These are phyloP conservation scores for Nemapogon koenigi DNA, from an alignment of 2,888 invertebrate species.

Conservation along the genomic window DNA sequence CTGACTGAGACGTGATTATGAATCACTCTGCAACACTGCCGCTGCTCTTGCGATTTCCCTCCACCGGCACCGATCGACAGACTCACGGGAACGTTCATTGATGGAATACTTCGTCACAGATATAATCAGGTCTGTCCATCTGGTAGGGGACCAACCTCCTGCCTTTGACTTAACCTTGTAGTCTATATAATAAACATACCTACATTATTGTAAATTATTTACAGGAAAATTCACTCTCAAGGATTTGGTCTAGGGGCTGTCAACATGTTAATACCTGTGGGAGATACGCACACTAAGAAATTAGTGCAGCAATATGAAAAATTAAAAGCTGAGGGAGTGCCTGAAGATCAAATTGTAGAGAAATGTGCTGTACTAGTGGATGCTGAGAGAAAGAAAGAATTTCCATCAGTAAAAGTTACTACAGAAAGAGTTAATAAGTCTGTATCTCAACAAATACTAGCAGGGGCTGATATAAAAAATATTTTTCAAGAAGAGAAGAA, in stretches of 20 bases:
- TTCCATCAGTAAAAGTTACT: conserved; percentile 5
- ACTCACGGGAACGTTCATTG: no score
- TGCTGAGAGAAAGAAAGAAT: conserved; percentile 24
- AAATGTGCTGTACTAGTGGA: conserved; percentile 33
- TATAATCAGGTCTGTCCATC: no score
- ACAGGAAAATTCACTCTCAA: conserved; percentile 71
- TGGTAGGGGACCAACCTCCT: no score
- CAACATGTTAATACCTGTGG: conserved; percentile 57
- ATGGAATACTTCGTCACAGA: no score
- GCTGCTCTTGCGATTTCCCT: no score
- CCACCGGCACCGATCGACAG: no score
- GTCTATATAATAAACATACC: no score
- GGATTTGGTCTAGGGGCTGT: conserved; percentile 60
- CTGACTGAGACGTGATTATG: no score
- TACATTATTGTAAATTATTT: no score
- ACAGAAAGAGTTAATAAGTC: conserved; percentile 23
- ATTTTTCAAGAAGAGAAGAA: conserved; percentile 32
- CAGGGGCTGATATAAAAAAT: conserved; percentile 34
- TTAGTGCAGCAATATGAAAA: conserved; percentile 69
- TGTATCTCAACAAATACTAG: conserved; percentile 34
- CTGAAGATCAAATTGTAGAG: conserved; percentile 56
- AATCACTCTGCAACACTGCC: no score
- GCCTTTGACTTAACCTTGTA: no score
- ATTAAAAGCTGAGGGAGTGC: conserved; percentile 57
- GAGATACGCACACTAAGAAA: conserved; percentile 63